Base-by-base conservation (phyloP, 2,797 vertebrate species). In the Phalloptychus januarius region DNA sequence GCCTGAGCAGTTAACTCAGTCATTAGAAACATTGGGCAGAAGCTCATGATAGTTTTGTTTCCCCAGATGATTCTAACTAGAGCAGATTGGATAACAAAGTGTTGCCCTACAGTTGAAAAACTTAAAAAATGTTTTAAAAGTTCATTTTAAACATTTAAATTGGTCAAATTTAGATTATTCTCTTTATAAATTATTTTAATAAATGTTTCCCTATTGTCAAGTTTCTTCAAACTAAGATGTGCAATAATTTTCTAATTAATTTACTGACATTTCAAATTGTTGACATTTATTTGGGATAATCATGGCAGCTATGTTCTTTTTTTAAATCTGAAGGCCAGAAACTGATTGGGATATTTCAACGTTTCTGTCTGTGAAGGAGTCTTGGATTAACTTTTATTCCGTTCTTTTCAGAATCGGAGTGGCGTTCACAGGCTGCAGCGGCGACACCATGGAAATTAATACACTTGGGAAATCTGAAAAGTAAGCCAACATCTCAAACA, bases 381-480 rank as follows among this genome's bases (percentile, higher is more conserved):
- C 63, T 40, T 7, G 25, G 10, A 3, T 72, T 25, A 40, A 20
- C 1, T 15, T 78, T 15, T 75, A 48, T 77, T 48, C 25, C 63
- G 33, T 12, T 38, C 58, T 31, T 16, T 42, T 48, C 79, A 99
- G 98, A 86, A 95, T 99, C 85, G 98, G 98, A 70, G 95, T 99
- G 77, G 93, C 96, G 6, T 99, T 99, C 93, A 93, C 93, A 77
- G 95, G 97, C 85, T 94, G 84, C 91, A 95, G 75, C 63, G 97
- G 96, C 73, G 96, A 98, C 82, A 95, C 48, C 42, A 96, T 99
- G 97, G 97, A 97, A 92, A 95, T 99, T 91, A 97, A 97, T 95
- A 96, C 95, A 48, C 96, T 97, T 74, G 97, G 97, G 86, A 98
- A 96, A 92, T 88, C 94, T 79, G 98, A 99, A 92, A 97, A 96